Base-by-base conservation (phyloP, 2,797 vertebrate species). In the Chelon auratus region DNA sequence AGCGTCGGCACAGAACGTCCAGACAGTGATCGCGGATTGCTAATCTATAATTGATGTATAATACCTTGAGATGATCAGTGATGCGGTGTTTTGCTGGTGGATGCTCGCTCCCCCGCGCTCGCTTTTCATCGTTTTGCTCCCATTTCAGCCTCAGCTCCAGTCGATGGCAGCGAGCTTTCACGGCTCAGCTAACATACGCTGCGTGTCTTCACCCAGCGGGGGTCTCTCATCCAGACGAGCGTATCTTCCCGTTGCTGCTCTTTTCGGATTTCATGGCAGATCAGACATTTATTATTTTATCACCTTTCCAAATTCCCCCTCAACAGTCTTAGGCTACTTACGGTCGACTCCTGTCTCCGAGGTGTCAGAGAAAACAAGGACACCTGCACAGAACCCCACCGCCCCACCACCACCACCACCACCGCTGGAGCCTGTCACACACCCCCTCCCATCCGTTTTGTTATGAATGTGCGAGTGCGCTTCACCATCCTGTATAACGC, bases 121-220 rank as follows among this genome's bases (percentile, higher is more conserved):
- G 63, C 18, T 50, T 73, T 70, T 80, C 84, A 22, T 82, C 80
- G 64, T 67, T 63, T 78, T 53, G 81, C 87, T 88, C 88, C 80
- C 89, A 65, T 89, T 83, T 83, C 84, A 82, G 80, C 85, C 84
- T 77, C 57, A 17, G 80, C 84, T 73, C 86, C 86, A 84, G 90
- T 91, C 91, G 78, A 89, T 89, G 91, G 89, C 93, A 88, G 81
- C 85, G 65, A 72, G 81, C 77, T 72, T 80, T 87, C 87, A 82
- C 87, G 77, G 83, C 87, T 86, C 90, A 83, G 86, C 83, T 67
- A 72, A 73, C 85, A 84, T 69, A 81, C 84, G 89, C 81, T 81
- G 82, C 86, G 73, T 80, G 90, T 89, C 90, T 89, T 86, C 92
- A 63, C 90, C 89, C 90, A 83, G 89, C 87, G 88, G 88, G 85